These are phyloP conservation scores for Cavia porcellus DNA, from an alignment of 2,113 vertebrate genomes.

Conservation along the genomic window DNA sequence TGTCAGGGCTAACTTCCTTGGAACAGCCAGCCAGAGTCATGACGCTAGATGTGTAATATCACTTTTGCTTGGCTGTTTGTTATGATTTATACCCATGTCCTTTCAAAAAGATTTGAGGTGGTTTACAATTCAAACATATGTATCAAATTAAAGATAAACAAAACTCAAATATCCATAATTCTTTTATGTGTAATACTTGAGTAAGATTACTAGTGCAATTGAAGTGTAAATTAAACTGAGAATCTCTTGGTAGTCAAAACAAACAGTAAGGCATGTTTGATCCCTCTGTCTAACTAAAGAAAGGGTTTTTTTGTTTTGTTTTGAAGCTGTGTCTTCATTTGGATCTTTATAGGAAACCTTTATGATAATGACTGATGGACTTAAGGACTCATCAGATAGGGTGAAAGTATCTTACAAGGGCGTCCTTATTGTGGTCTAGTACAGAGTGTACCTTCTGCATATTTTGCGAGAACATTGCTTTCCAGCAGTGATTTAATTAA, in stretches of 20 bases:
- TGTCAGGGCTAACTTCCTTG: background rate
- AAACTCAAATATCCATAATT: background rate
- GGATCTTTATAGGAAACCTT: background rate
- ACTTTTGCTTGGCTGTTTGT: background rate
- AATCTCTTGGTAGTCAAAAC: background rate
- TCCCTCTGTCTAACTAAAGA: background rate
- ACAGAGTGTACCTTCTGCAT: background rate
- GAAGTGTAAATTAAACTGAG: slow-evolving; percentile 13
- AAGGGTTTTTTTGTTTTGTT: background rate
- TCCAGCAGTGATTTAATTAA: background rate
- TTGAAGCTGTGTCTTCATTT: background rate
- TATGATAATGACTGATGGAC: background rate
- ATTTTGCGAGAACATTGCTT: background rate
- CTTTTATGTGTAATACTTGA: background rate
- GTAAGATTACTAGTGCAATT: background rate
- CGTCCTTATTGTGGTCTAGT: background rate
- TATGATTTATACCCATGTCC: background rate
- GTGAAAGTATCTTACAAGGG: background rate
- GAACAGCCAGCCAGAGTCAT: background rate
- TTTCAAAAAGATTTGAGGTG: background rate
- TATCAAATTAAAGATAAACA: background rate
- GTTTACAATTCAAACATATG: background rate
- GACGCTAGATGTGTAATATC: too few species aligned
- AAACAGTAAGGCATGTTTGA: background rate
- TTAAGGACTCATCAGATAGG: background rate